Base-by-base conservation (phyloP, 2,888 invertebrate species). In the Drosophila testacea region DNA sequence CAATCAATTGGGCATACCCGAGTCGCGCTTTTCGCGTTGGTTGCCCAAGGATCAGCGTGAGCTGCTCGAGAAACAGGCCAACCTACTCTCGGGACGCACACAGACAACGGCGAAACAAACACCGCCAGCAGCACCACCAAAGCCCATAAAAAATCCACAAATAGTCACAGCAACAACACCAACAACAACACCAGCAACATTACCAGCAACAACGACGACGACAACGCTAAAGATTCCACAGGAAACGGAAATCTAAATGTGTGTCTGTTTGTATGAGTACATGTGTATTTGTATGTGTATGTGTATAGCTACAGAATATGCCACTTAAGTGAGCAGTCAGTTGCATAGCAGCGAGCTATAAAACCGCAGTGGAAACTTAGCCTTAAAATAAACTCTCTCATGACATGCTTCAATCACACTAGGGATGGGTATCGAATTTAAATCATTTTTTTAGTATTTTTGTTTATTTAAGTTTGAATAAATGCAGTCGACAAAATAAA, bases 1-100 rank as follows among this genome's bases (percentile, higher is more conserved):
- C 79, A 91, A 90, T 83, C 90, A 92, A 69, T 66, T 92, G 77
- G 92, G 92, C 55, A 91, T 92, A 62, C 92, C 92, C 1, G 91
- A 91, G 62, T 91, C 92, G 30, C 91, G 92, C 47, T 92, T 91
- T 74, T 83, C 92, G 6, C 91, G 91, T 22, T 92, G 92, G 92
- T 84, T 91, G 74, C 92, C 92, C 56, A 92, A 92, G 76, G 92
- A 92, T 83, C 92, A 92, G 67, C 89, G 92, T 50, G 92, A 92
- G 67, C 83, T 92, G 63, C 84, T 92, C 48, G 91, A 92, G 73
- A 92, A 91, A 68, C 92, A 92, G 74, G 92, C 92, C 4, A 89
- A 90, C 56, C 69, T 91, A 59, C 81, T 92, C 54, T 90, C 92
- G 4, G 91, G 91, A 67, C 89, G 89, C 62, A 57, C 41, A 57